These are phyloP conservation scores for Astur gentilis DNA, from an alignment of 2,113 vertebrate species.

Conservation along the genomic window DNA sequence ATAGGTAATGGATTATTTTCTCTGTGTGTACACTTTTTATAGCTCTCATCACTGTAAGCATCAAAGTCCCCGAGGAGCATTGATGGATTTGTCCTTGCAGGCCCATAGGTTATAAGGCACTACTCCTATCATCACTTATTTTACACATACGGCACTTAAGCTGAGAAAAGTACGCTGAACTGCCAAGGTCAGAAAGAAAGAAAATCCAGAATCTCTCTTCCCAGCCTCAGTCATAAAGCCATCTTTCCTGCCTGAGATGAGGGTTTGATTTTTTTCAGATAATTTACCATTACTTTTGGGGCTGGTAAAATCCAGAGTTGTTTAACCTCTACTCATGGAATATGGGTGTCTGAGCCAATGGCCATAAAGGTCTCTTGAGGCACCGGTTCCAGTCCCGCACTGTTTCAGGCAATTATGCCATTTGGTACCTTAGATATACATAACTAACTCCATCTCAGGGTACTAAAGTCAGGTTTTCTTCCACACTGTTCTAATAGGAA, in stretches of 20 bases:
- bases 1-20: conserved; percentile 16
- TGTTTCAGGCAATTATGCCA: not conserved
- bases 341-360: not conserved
- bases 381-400: not conserved
- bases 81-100: conserved; percentile 23
- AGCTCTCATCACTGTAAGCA: not conserved
- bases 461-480: not conserved
- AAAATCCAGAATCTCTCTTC: conserved; percentile 6
- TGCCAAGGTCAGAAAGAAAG: conserved; percentile 17
- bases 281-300: not conserved
- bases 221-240: not conserved
- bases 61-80: not conserved
- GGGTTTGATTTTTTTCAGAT: not conserved
- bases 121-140: conserved; percentile 10
- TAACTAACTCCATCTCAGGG: not conserved
- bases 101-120: not conserved
- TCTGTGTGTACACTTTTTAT: not conserved
- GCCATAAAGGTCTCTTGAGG: not conserved
- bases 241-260: not conserved
- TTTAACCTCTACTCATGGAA: not conserved
- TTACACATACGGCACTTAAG: conserved; percentile 27
- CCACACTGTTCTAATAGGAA: not conserved
- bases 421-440: not conserved
- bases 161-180: conserved; percentile 11
- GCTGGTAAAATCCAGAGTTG: not conserved